Percentiles rank a stretch among this genome's conserved stretches.
These are phyloP conservation scores for Nymphalis io DNA, from an alignment of 1,140 invertebrate species.

Conservation along the genomic window DNA sequence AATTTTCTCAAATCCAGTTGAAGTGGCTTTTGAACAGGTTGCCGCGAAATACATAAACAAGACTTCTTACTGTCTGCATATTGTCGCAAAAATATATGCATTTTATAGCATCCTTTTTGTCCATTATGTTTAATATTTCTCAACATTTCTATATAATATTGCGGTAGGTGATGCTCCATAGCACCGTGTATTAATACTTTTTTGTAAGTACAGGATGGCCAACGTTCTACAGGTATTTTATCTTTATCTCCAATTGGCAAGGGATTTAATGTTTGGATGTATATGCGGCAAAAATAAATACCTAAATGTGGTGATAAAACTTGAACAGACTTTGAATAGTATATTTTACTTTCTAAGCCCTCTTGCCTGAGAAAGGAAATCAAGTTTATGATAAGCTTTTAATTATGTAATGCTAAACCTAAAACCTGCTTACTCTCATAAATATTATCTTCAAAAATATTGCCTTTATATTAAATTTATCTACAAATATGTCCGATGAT, in stretches of 20 bases:
- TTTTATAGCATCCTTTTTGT: slow-evolving; percentile 56
- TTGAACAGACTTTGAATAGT: slow-evolving; percentile 52
- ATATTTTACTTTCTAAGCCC: slow-evolving; percentile 58
- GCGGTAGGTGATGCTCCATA: slow-evolving; percentile 56
- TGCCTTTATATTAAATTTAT: no score
- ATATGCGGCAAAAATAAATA: slow-evolving; percentile 49
- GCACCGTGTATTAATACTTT: slow-evolving; percentile 62
- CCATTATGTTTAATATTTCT: slow-evolving; percentile 61
- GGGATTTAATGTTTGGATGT: slow-evolving; percentile 61
- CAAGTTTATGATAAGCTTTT: not conserved
- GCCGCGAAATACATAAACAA: slow-evolving; percentile 46
- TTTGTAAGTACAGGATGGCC: slow-evolving; percentile 66
- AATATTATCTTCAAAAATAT: not conserved
- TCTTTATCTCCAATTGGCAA: slow-evolving; percentile 67
- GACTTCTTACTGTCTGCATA: slow-evolving; percentile 44
- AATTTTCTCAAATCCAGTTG: slow-evolving; percentile 41
- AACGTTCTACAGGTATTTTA: slow-evolving; percentile 54
- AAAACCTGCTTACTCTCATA: not conserved
- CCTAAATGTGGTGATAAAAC: slow-evolving; percentile 60
- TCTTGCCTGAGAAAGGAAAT: slow-evolving; percentile 52
- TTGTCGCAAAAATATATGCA: slow-evolving; percentile 49
- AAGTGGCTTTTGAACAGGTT: slow-evolving; percentile 38
- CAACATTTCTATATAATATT: slow-evolving; percentile 59
- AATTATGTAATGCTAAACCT: not conserved
- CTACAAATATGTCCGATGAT: no score